These are phyloP conservation scores for Dipodomys stephensi DNA, from an alignment of 2,113 vertebrate genomes.

Conservation along the genomic window DNA sequence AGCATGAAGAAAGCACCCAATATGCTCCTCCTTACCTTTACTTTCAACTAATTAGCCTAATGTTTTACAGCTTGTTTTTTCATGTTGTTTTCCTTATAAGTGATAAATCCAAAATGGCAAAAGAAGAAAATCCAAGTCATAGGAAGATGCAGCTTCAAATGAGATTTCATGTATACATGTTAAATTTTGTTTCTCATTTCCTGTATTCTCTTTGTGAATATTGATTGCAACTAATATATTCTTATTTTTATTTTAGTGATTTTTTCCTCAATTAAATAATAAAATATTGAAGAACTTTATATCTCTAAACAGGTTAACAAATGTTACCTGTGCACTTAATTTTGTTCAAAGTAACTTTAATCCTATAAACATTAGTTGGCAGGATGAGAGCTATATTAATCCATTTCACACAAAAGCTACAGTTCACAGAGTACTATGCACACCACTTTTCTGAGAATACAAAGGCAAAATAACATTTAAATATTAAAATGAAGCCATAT, in stretches of 20 bases:
- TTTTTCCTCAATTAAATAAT: neutral
- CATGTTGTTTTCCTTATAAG: neutral
- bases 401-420: neutral
- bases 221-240: neutral
- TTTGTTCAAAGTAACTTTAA: neutral
- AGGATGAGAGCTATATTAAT: neutral
- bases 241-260: neutral
- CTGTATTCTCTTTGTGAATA: neutral
- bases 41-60: neutral
- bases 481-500: neutral
- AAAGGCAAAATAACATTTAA: neutral
- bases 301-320: neutral
- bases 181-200: neutral
- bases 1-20: neutral
- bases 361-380: neutral
- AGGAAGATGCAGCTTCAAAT: neutral
- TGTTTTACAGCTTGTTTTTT: neutral
- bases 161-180: neutral
- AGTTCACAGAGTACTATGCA: neutral
- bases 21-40: neutral
- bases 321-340: neutral
- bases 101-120: neutral
- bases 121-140: neutral
- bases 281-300: neutral
- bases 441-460: neutral